Conservation (phyloP, 1,140 invertebrate genomes). For the Hestina assimilis region DNA sequence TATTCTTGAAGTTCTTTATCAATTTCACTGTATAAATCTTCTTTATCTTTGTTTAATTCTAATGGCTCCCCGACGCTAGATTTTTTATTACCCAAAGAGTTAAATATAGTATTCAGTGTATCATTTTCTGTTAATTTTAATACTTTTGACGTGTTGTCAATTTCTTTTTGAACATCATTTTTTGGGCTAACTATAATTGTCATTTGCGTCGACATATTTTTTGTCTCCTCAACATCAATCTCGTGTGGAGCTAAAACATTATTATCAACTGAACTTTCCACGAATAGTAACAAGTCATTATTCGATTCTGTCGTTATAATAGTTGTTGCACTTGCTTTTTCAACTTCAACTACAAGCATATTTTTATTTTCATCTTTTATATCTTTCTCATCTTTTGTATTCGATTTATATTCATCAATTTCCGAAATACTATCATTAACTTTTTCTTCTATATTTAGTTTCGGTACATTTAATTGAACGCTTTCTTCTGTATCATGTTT, state of each 20-base stretch:
- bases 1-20: conserved; percentile 42
- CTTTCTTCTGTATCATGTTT: background rate
- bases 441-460: background rate
- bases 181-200: conserved; percentile 52
- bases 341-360: conserved; percentile 42
- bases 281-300: conserved; percentile 33
- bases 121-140: conserved; percentile 39
- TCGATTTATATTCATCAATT: background rate
- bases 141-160: conserved; percentile 17
- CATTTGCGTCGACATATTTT: conserved; percentile 37
- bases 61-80: conserved; percentile 39
- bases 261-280: conserved; percentile 41
- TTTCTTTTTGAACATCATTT: conserved; percentile 12
- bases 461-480: background rate
- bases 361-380: conserved; percentile 4
- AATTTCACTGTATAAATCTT: conserved; percentile 25
- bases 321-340: conserved; percentile 26
- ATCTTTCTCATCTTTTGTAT: background rate
- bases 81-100: conserved; percentile 28
- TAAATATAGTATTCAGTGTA: conserved; percentile 42
- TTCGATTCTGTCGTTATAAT: conserved; percentile 26
- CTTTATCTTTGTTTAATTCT: conserved; percentile 36
- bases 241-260: conserved; percentile 18
- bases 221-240: background rate
- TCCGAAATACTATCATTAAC: background rate